A percentile compares a stretch with the other conserved stretches of the same genome.
These are phyloP conservation scores for Diachrysia chrysitis DNA, from an alignment of 2,888 invertebrate species.

Conservation along the genomic window DNA sequence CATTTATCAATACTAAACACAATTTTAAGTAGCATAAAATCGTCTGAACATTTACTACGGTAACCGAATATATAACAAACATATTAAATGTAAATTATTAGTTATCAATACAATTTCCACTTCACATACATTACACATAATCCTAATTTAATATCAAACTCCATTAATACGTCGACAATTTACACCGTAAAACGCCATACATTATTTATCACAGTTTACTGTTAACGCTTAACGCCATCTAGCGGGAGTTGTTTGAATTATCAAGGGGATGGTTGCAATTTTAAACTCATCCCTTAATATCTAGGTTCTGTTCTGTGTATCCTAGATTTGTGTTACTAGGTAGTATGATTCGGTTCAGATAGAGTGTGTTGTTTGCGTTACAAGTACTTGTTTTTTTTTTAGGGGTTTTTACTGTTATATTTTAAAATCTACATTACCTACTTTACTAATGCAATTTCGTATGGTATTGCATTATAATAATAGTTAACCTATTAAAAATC, in stretches of 20 bases:
- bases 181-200: constrained; percentile 23
- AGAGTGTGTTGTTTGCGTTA: neutral
- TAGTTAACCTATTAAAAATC: too few relatives aligned
- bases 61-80: too few relatives aligned
- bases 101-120: constrained; percentile 2
- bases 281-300: constrained; percentile 3
- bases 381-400: neutral
- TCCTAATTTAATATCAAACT: constrained; percentile 43
- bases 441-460: too few relatives aligned
- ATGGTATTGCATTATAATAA: too few relatives aligned
- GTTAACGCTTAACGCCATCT: constrained; percentile 31
- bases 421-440: too few relatives aligned
- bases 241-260: constrained; percentile 12
- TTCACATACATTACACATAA: constrained; percentile 28
- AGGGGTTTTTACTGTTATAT: neutral
- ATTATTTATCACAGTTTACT: constrained; percentile 31
- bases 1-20: too few relatives aligned
- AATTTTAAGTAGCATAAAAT: too few relatives aligned
- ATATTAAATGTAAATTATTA: too few relatives aligned
- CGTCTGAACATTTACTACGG: too few relatives aligned
- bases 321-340: neutral
- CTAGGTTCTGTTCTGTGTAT: neutral
- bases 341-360: neutral
- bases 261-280: constrained; percentile 28
- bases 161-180: constrained; percentile 28